Evolutionary conservation across 2,888 invertebrate genomes (phyloP).

Genomic region (Dicyrtomina minuta): DNA sequence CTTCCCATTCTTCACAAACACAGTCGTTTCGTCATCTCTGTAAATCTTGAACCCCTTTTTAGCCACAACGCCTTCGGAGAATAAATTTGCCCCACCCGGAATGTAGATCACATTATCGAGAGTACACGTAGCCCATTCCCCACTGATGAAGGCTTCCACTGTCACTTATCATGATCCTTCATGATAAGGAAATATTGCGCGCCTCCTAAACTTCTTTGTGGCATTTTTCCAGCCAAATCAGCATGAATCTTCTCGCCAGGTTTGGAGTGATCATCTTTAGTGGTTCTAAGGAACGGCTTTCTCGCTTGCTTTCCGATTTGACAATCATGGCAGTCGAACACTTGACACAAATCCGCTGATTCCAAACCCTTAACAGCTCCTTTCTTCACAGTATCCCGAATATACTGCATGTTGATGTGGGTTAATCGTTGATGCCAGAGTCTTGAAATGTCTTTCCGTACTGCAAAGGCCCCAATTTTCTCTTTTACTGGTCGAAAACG

Average conservation of each 20-base stretch:
- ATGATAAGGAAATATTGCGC: constrained; percentile 22
- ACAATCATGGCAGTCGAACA: constrained; percentile 8
- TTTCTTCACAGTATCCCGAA: too few relatives aligned
- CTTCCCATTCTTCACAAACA: too few relatives aligned
- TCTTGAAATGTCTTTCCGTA: neutral
- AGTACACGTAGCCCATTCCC: too few relatives aligned
- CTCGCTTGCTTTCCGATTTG: constrained; percentile 17
- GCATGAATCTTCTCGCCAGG: constrained; percentile 20
- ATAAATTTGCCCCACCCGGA: too few relatives aligned
- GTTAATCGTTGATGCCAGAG: constrained; percentile 33
- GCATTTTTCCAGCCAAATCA: constrained; percentile 22
- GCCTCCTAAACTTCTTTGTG: constrained; percentile 17
- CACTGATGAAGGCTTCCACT: too few relatives aligned
- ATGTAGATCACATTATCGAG: too few relatives aligned
- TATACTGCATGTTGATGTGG: too few relatives aligned
- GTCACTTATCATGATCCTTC: constrained; percentile 22
- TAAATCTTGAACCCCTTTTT: too few relatives aligned
- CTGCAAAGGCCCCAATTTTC: neutral
- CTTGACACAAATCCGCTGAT: neutral
- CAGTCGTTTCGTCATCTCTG: too few relatives aligned
- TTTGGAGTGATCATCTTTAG: neutral
- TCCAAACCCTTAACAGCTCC: constrained; percentile 30
- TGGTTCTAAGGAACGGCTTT: constrained; percentile 1
- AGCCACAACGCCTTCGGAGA: too few relatives aligned
- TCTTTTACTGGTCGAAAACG: constrained; percentile 14